A percentile compares a stretch with the other conserved stretches of the same genome.
These are phyloP conservation scores for Ditylenchus weischeri DNA, from an alignment of 2,888 invertebrate genomes.

Conservation along the genomic window DNA sequence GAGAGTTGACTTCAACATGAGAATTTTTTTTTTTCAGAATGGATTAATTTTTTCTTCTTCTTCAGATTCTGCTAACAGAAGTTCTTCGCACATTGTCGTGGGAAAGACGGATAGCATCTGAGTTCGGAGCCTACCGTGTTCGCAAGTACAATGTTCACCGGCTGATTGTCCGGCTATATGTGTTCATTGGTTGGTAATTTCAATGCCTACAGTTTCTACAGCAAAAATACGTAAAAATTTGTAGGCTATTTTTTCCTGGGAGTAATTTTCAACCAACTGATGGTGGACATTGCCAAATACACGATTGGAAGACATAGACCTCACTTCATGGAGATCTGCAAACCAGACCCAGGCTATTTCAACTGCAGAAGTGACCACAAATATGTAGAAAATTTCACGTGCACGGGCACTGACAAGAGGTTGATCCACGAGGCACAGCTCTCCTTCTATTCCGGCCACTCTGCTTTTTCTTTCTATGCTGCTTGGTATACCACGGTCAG, in stretches of 20 bases:
- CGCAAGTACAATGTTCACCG: constrained; percentile 50
- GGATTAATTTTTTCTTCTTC: too few relatives aligned
- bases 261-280: constrained; percentile 57
- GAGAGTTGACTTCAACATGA: too few relatives aligned
- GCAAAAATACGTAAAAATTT: constrained; percentile 6
- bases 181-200: constrained; percentile 8
- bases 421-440: constrained; percentile 53
- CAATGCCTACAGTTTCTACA: too few relatives aligned
- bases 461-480: constrained; percentile 58
- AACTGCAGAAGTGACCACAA: constrained; percentile 34
- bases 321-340: constrained; percentile 85
- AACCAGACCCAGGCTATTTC: constrained; percentile 64
- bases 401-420: constrained; percentile 43
- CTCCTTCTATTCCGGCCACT: constrained; percentile 58
- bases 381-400: constrained; percentile 34
- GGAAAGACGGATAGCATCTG: constrained; percentile 47
- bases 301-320: constrained; percentile 86
- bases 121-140: constrained; percentile 50
- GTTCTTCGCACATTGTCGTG: constrained; percentile 52
- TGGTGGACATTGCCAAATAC: constrained; percentile 85
- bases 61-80: constrained; percentile 53
- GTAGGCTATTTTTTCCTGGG: constrained; percentile 58
- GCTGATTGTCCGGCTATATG: constrained; percentile 46
- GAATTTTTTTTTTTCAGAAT: too few relatives aligned
- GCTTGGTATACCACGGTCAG: constrained; percentile 57